A percentile compares a stretch with the other conserved stretches of the same genome.
Conservation (phyloP, 2,888 invertebrate species). For the Drosophila silvestris region DNA sequence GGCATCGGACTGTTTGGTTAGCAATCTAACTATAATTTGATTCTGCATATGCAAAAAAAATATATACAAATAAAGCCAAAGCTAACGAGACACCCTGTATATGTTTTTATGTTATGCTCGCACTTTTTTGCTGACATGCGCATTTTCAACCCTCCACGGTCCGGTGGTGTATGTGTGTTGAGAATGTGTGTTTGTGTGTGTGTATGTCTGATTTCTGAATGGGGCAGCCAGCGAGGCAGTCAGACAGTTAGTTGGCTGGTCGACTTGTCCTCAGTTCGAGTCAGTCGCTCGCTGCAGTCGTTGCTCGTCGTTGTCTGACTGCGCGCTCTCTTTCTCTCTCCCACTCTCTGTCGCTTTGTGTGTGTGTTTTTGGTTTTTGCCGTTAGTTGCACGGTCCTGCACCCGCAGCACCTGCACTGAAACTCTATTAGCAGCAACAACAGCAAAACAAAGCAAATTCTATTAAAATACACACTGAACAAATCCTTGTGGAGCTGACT, state of each 20-base stretch:
- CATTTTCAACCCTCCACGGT: slow-evolving; percentile 66
- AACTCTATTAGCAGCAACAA: slow-evolving; percentile 3
- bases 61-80: slow-evolving; percentile 30
- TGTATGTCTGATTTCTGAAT: slow-evolving; percentile 46
- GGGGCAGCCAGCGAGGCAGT: slow-evolving; percentile 40
- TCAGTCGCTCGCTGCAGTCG: slow-evolving; percentile 69
- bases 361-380: slow-evolving; percentile 12
- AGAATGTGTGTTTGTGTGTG: slow-evolving; percentile 4
- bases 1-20: slow-evolving; percentile 35
- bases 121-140: slow-evolving; percentile 76
- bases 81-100: slow-evolving; percentile 65
- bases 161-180: slow-evolving; percentile 10
- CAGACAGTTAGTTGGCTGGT: slow-evolving; percentile 34
- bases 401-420: slow-evolving; percentile 35
- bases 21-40: slow-evolving; percentile 9
- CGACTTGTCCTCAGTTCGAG: slow-evolving; percentile 54
- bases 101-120: slow-evolving; percentile 38
- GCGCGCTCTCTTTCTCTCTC: slow-evolving; percentile 26
- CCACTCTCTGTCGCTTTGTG: slow-evolving; percentile 12
- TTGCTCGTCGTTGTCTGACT: slow-evolving; percentile 47
- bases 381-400: slow-evolving; percentile 35
- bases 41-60: neutral
- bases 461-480: slow-evolving; percentile 1
- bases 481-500: slow-evolving; percentile 38
- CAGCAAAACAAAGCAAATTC: slow-evolving; percentile 11